phyloP scores from a whole-genome alignment of 2,797 vertebrate species.

The Tragopan temminckii region DNA sequence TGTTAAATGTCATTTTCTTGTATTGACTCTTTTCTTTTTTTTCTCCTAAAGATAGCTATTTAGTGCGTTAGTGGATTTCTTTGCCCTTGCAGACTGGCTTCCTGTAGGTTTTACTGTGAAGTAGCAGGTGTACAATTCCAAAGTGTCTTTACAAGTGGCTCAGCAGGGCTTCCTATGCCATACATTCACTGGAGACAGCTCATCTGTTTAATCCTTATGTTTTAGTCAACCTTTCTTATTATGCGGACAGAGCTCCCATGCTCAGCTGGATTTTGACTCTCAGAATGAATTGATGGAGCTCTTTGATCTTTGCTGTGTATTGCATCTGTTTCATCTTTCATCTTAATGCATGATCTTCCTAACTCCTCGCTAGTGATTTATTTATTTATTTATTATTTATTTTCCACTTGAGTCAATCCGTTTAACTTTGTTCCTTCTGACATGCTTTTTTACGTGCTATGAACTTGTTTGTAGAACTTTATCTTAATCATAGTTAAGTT shows the following conservation, averaged over 20 bases:
- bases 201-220: slow-evolving; percentile 88
- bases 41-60: slow-evolving; percentile 62
- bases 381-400: slow-evolving; percentile 50
- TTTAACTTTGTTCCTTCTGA: slow-evolving; percentile 70
- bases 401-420: slow-evolving; percentile 35
- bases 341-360: slow-evolving; percentile 76
- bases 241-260: slow-evolving; percentile 80
- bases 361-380: slow-evolving; percentile 46
- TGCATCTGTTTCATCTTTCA: slow-evolving; percentile 85
- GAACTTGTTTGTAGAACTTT: slow-evolving; percentile 28
- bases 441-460: background rate
- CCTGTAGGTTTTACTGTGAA: slow-evolving; percentile 75
- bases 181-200: slow-evolving; percentile 83
- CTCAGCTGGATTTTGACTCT: slow-evolving; percentile 87
- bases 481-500: background rate
- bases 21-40: background rate
- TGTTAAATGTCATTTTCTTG: slow-evolving; percentile 53
- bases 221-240: slow-evolving; percentile 87
- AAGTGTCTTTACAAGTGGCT: slow-evolving; percentile 84
- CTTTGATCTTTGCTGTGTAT: slow-evolving; percentile 86
- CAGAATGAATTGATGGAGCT: slow-evolving; percentile 83
- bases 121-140: slow-evolving; percentile 84
- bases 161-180: slow-evolving; percentile 79
- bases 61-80: slow-evolving; percentile 62
- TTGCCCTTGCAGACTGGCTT: slow-evolving; percentile 67